Evolutionary conservation across 1,140 invertebrate genomes (phyloP).

Genomic region (Chironomus striatipennis): DNA sequence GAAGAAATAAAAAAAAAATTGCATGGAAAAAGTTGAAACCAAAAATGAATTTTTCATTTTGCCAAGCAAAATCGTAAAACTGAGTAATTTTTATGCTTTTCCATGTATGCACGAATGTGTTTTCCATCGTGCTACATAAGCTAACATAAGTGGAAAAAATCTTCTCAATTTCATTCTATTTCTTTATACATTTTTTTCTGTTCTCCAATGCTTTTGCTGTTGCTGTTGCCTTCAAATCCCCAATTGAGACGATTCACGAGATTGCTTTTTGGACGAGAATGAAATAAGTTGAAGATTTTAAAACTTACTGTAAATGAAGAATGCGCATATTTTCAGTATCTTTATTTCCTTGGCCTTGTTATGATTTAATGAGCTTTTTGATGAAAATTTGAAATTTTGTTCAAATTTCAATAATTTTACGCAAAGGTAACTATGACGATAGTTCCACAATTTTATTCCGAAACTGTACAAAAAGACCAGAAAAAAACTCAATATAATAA

Average conservation of each 20-base stretch:
- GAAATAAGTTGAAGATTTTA: not conserved
- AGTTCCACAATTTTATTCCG: too few relatives aligned
- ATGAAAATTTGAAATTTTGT: too few relatives aligned
- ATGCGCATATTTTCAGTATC: too few relatives aligned
- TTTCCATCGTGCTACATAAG: too few relatives aligned
- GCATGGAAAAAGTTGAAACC: not conserved
- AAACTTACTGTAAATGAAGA: too few relatives aligned
- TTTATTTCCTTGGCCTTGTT: too few relatives aligned
- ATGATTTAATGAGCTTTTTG: too few relatives aligned
- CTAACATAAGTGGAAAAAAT: not conserved
- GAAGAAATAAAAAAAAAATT: not conserved
- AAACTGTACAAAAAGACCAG: too few relatives aligned
- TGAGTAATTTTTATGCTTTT: not conserved
- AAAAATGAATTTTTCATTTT: constrained; percentile 10
- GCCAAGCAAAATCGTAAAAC: not conserved
- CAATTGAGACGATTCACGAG: constrained; percentile 6
- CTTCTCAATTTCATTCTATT: not conserved
- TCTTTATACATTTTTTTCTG: not conserved
- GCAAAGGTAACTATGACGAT: too few relatives aligned
- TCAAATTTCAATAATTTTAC: too few relatives aligned
- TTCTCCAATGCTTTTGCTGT: not conserved
- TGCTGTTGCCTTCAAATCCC: not conserved
- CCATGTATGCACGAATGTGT: not conserved
- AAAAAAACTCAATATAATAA: too few relatives aligned
- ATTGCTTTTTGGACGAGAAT: not conserved